Percentiles rank a stretch among this genome's conserved stretches.
Evolutionary conservation across 2,113 vertebrate genomes (phyloP).

Genomic region (Corvus moneduloides): DNA sequence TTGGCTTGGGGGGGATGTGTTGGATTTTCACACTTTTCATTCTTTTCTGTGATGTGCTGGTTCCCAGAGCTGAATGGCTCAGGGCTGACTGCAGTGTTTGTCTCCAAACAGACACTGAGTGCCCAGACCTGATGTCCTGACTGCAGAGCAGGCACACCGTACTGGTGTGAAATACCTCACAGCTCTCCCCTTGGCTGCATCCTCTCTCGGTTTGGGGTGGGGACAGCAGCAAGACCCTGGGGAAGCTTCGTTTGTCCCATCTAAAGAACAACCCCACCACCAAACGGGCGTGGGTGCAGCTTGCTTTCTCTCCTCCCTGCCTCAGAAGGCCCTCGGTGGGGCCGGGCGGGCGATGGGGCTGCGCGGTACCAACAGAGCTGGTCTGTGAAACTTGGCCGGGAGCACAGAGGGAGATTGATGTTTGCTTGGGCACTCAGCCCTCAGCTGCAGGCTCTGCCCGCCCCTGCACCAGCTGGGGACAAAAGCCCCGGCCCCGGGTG

Average conservation of each 20-base stretch:
- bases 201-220: background rate
- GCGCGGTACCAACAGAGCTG: constrained; percentile 36
- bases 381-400: constrained; percentile 30
- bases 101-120: background rate
- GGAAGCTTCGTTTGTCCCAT: background rate
- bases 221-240: background rate
- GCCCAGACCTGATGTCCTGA: background rate
- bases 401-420: constrained; percentile 65
- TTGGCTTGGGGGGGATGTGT: background rate
- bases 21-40: background rate
- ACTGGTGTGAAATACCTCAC: background rate
- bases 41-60: fast-evolving
- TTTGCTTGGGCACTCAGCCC: background rate
- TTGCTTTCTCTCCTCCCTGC: background rate
- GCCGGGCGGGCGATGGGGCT: background rate
- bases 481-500: constrained; percentile 28
- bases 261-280: background rate
- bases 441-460: constrained; percentile 52
- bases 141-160: fast-evolving
- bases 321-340: background rate
- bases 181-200: fast-evolving
- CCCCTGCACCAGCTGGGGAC: constrained; percentile 46
- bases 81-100: background rate
- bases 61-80: background rate
- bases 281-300: fast-evolving